A percentile compares a stretch with the other conserved stretches of the same genome.
Evolutionary conservation across 2,113 vertebrate species (phyloP).

Genomic region (Capreolus pygargus): DNA sequence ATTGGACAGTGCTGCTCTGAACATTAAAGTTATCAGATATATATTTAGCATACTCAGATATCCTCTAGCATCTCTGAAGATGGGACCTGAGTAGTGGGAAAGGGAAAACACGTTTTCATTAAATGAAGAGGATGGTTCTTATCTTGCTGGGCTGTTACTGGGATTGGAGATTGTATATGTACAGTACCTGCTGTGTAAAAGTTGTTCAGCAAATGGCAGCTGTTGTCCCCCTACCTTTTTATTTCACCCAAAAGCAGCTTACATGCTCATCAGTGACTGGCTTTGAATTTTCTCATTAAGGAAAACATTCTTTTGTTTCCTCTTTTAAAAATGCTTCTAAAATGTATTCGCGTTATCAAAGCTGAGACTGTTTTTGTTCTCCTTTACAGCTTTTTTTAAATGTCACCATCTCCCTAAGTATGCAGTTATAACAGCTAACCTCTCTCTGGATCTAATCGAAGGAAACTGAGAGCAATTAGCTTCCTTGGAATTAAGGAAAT

Average conservation of each 20-base stretch:
- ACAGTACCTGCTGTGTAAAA: background rate
- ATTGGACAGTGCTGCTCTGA: background rate
- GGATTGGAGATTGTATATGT: background rate
- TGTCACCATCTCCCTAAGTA: background rate
- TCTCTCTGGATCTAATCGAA: background rate
- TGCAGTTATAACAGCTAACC: background rate
- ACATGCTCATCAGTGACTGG: background rate
- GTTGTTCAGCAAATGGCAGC: background rate
- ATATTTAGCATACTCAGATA: background rate
- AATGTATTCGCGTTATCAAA: slow-evolving; percentile 1
- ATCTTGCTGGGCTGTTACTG: background rate
- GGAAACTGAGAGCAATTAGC: slow-evolving; percentile 38
- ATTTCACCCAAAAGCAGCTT: background rate
- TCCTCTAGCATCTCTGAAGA: background rate
- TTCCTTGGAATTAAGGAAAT: slow-evolving; percentile 45
- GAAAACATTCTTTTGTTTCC: slow-evolving; percentile 27
- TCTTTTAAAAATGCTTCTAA: slow-evolving; percentile 5
- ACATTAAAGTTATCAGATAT: background rate
- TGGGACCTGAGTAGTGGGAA: background rate
- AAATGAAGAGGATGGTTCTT: background rate
- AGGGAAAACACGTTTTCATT: background rate
- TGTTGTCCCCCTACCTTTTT: background rate
- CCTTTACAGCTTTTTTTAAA: slow-evolving; percentile 23
- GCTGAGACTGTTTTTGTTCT: slow-evolving; percentile 15
- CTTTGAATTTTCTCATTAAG: slow-evolving; percentile 37